These are phyloP conservation scores for Eulacestoma nigropectus DNA, from an alignment of 2,113 vertebrate genomes.

Conservation along the genomic window DNA sequence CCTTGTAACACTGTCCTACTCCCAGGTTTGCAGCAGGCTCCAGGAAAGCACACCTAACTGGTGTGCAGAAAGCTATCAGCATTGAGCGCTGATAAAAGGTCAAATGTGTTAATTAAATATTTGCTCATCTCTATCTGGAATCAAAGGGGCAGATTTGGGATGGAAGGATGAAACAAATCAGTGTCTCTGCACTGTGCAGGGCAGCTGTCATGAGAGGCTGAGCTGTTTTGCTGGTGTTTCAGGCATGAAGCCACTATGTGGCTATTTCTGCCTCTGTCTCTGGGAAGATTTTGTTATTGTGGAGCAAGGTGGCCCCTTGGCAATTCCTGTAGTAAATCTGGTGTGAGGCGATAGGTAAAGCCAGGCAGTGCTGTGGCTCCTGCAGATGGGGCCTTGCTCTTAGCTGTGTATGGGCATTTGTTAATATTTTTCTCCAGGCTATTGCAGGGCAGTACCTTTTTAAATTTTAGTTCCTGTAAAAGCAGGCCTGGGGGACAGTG, in stretches of 20 bases:
- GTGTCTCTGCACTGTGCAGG: neutral
- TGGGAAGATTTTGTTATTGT: neutral
- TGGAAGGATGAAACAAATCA: neutral
- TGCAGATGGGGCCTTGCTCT: neutral
- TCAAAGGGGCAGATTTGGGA: neutral
- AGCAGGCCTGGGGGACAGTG: neutral
- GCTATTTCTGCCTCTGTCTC: slow-evolving; percentile 45
- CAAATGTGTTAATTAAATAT: neutral
- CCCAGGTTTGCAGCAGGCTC: neutral
- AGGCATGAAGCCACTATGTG: neutral
- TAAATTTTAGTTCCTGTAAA: neutral
- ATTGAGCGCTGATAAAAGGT: neutral
- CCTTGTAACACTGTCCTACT: neutral
- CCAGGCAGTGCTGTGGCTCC: neutral
- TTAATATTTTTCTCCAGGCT: neutral
- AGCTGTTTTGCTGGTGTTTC: neutral
- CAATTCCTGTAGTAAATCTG: neutral
- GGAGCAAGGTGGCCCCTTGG: neutral
- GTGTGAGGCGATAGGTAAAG: neutral
- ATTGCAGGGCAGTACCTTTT: neutral
- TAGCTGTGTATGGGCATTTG: neutral
- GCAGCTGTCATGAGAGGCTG: neutral
- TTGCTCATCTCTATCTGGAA: neutral
- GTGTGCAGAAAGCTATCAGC: neutral
- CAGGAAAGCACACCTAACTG: neutral